Percentiles rank a stretch among this genome's conserved stretches.
These are phyloP conservation scores for Spea hammondii DNA, from an alignment of 2,797 vertebrate species.

Conservation along the genomic window DNA sequence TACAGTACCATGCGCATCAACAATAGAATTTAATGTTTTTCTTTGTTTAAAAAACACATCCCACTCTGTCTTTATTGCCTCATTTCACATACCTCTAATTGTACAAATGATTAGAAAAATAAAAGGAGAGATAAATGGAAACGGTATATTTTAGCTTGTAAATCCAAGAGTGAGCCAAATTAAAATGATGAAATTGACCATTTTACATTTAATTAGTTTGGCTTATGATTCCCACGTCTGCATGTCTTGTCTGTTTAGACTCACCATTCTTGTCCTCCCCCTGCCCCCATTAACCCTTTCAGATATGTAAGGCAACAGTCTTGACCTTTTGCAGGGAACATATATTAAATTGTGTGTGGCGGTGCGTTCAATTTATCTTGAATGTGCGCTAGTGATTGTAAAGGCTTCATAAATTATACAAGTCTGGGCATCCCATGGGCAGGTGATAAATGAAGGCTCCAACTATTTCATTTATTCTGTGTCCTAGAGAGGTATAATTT, in stretches of 20 bases:
- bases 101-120: conserved; percentile 47
- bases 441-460: conserved; percentile 29
- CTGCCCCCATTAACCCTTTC: conserved; percentile 41
- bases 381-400: conserved; percentile 35
- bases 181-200: conserved; percentile 47
- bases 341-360: conserved; percentile 21
- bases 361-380: conserved; percentile 33
- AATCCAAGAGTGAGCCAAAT: conserved; percentile 41
- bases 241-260: conserved; percentile 14
- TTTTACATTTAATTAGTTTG: conserved; percentile 40
- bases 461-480: conserved; percentile 39
- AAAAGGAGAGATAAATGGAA: conserved; percentile 45
- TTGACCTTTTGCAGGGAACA: conserved; percentile 34
- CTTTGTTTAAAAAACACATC: conserved; percentile 49
- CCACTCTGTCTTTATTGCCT: conserved; percentile 35
- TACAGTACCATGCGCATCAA: conserved; percentile 39
- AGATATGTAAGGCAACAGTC: conserved; percentile 18
- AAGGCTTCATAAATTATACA: conserved; percentile 39
- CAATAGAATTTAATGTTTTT: conserved; percentile 41
- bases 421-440: conserved; percentile 16
- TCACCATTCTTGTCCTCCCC: not conserved
- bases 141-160: conserved; percentile 22
- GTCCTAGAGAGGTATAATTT: conserved; percentile 28
- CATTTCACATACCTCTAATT: conserved; percentile 44
- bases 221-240: conserved; percentile 38